Percentiles rank a stretch among this genome's conserved stretches.
phyloP scores from a whole-genome alignment of 2,888 invertebrate genomes.

The Pachliopta kotzebuea region DNA sequence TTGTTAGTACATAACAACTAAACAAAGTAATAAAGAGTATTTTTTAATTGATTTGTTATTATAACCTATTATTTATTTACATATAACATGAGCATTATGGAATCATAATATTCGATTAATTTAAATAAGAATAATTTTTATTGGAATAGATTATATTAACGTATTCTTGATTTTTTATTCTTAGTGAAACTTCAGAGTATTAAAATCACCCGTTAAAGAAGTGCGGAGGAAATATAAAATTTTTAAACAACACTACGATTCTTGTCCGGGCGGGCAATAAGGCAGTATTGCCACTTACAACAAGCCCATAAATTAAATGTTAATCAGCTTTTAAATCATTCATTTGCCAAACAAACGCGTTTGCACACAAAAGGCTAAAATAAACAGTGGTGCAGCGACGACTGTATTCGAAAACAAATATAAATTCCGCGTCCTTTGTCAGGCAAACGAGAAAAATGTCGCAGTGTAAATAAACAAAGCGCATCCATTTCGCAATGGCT shows the following conservation, averaged over 20 bases:
- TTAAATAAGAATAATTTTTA: too few relatives aligned
- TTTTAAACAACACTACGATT: constrained; percentile 39
- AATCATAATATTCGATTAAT: too few relatives aligned
- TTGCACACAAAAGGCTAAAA: constrained; percentile 52
- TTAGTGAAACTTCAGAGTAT: neutral
- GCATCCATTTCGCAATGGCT: constrained; percentile 60
- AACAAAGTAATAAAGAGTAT: too few relatives aligned
- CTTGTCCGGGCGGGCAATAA: constrained; percentile 33
- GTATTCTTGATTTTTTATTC: too few relatives aligned
- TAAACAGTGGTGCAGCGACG: constrained; percentile 50
- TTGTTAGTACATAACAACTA: too few relatives aligned
- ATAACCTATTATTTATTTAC: too few relatives aligned
- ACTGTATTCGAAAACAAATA: constrained; percentile 58
- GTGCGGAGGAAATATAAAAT: neutral
- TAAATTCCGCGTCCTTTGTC: constrained; percentile 61
- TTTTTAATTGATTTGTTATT: too few relatives aligned
- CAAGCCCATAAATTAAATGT: constrained; percentile 42
- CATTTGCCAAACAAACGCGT: constrained; percentile 57
- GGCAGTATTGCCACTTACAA: constrained; percentile 41
- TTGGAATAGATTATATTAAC: too few relatives aligned
- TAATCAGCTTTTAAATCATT: constrained; percentile 64
- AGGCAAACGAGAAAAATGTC: constrained; percentile 63
- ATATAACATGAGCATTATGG: too few relatives aligned
- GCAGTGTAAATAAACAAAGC: constrained; percentile 41
- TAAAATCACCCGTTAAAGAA: neutral